Conservation (phyloP, 2,113 vertebrate genomes). For the Balaeniceps rex region DNA sequence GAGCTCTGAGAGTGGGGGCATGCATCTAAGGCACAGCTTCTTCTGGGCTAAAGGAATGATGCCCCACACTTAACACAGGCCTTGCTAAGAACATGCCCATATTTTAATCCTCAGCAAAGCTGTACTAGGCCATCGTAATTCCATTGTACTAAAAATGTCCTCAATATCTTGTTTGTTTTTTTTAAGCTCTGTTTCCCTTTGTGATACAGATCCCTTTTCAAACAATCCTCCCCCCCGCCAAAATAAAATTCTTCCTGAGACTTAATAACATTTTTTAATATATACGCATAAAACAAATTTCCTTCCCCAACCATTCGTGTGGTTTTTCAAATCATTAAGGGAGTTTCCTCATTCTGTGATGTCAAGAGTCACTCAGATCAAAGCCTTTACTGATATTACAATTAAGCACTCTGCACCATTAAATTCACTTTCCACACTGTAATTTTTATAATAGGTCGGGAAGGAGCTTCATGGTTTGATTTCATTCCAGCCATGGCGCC, state of each 20-base stretch:
- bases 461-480: slow-evolving; percentile 75
- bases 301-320: slow-evolving; percentile 22
- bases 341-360: slow-evolving; percentile 65
- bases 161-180: neutral
- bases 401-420: slow-evolving; percentile 73
- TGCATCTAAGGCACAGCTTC: neutral
- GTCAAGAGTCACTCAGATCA: slow-evolving; percentile 71
- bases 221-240: neutral
- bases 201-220: slow-evolving; percentile 11
- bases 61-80: neutral
- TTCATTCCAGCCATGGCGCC: slow-evolving; percentile 70
- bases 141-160: neutral
- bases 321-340: slow-evolving; percentile 55
- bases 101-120: neutral
- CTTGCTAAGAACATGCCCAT: neutral
- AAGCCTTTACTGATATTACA: slow-evolving; percentile 76
- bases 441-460: slow-evolving; percentile 82
- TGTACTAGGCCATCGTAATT: neutral
- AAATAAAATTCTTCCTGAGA: slow-evolving; percentile 28
- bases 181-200: neutral
- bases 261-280: slow-evolving; percentile 48
- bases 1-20: neutral
- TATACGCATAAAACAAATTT: slow-evolving; percentile 31
- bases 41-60: neutral
- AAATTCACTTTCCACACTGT: slow-evolving; percentile 83